Evolutionary conservation across 53 echinoderm and acorn worm species (phyloP), one percentile per base, ranked within the genome.

Genomic region (Apostichopus leukothele): DNA sequence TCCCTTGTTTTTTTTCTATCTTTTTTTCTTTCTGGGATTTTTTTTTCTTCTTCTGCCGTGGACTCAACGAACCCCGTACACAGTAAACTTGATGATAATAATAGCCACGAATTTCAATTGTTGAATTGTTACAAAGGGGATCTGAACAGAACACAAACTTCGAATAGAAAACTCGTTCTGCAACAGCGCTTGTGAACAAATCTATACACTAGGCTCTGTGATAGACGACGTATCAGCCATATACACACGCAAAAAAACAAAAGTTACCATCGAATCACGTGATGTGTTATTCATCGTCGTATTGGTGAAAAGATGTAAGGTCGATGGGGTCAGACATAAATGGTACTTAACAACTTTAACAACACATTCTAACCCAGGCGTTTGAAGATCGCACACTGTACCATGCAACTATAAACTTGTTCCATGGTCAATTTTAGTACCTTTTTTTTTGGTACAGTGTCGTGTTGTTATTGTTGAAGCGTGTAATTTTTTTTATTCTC

Each of bases 341-440:
- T 74, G 88, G 75, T 87, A 75, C 88, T 87, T 75, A 87, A 87
- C 75, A 87, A 87, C 74, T 87, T 87, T 87, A 87, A 74, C 59
- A 75, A 75, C 88, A 87, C 88, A 87, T 87, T 75, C 74, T 87
- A 87, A 85, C 85, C 66, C 50, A 85, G 85, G 85, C 66, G 67
- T 60, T 50, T 85, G 85, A 85, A 60, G 85, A 67, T 85, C 77
- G 67, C 85, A 85, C 85, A 85, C 85, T 85, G 67, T 85, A 60
- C 63, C 66, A 39, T 39, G 39, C 39, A 9, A 50, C 50, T 51
- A 76, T 85, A 85, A 85, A 85, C 85, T 67, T 67, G 22, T 67
- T 67, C 85, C 10, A 20, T 85, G 85, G 85, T 85, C 67, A 85
- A 68, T 25, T 60, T 85, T 85, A 27, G 52, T 51, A 76, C 77